Evolutionary conservation across 2,888 invertebrate genomes (phyloP).

Genomic region (Aphidoletes aphidimyza): DNA sequence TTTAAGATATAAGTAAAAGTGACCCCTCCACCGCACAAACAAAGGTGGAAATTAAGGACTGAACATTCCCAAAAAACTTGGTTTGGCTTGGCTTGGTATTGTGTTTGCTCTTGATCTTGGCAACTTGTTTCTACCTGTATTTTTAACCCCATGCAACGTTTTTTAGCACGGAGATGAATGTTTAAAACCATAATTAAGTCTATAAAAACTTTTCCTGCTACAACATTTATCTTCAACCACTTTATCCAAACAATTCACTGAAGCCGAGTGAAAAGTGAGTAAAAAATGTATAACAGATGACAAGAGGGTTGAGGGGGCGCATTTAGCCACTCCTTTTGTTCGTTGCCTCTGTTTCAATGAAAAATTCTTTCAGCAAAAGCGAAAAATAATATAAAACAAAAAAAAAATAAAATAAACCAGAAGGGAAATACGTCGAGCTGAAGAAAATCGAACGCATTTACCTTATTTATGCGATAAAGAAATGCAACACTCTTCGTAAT

Average conservation of each 20-base stretch:
- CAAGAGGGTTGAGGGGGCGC: not conserved
- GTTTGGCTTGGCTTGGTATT: not conserved
- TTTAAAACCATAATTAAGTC: conserved; percentile 32
- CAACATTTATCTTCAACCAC: conserved; percentile 18
- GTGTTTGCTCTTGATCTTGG: not conserved
- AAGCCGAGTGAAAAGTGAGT: not conserved
- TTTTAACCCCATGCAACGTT: not conserved
- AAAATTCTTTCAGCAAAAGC: too few relatives aligned
- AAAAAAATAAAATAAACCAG: not conserved
- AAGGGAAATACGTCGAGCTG: not conserved
- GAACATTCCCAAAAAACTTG: too few relatives aligned
- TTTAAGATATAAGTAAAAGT: too few relatives aligned
- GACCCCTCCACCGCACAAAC: too few relatives aligned
- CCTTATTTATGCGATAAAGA: too few relatives aligned
- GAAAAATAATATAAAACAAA: not conserved
- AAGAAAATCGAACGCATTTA: not conserved
- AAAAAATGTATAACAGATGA: not conserved
- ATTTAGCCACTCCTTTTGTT: too few relatives aligned
- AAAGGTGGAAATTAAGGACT: too few relatives aligned
- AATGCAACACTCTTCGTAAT: too few relatives aligned
- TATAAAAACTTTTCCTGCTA: conserved; percentile 1
- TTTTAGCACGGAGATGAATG: not conserved
- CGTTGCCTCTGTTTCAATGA: too few relatives aligned
- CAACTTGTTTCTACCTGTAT: not conserved
- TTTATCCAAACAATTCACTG: conserved; percentile 15